A percentile compares a stretch with the other conserved stretches of the same genome.
These are phyloP conservation scores for Caenorhabditis sp. DNA, from an alignment of 2,888 invertebrate species.

Conservation along the genomic window DNA sequence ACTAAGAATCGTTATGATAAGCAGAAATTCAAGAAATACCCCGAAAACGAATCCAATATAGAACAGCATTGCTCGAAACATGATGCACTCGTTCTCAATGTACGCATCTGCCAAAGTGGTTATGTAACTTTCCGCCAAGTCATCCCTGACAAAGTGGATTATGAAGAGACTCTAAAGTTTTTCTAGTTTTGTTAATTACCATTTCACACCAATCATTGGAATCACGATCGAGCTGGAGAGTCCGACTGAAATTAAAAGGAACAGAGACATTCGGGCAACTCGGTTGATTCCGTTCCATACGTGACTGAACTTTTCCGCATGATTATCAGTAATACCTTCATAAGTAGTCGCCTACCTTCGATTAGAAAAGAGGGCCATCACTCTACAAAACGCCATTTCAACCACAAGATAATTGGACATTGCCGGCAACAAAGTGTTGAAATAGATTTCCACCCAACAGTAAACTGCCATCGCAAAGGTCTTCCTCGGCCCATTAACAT, in stretches of 20 bases:
- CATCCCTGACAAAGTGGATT: slow-evolving; percentile 1
- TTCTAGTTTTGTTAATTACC: no score
- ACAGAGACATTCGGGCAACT: background rate
- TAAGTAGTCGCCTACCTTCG: background rate
- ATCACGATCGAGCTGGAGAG: no score
- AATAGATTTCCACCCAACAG: background rate
- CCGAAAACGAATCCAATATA: slow-evolving; percentile 10
- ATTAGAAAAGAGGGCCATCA: slow-evolving; percentile 21
- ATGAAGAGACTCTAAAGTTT: no score
- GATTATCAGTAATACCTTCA: no score
- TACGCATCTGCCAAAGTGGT: slow-evolving; percentile 2
- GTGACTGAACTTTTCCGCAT: no score
- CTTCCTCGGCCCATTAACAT: background rate
- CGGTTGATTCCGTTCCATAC: no score
- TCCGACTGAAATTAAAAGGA: background rate
- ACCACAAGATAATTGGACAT: slow-evolving; percentile 9
- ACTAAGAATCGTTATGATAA: background rate
- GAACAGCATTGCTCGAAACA: slow-evolving; percentile 3
- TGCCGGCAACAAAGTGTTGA: background rate
- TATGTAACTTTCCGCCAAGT: background rate
- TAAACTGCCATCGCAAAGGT: slow-evolving; percentile 1
- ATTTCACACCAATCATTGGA: no score
- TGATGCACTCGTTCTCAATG: slow-evolving; percentile 23
- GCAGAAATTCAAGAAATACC: background rate
- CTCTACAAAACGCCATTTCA: slow-evolving; percentile 29